phyloP scores from a whole-genome alignment of 2,797 vertebrate species.

The Pangasius djambal region DNA sequence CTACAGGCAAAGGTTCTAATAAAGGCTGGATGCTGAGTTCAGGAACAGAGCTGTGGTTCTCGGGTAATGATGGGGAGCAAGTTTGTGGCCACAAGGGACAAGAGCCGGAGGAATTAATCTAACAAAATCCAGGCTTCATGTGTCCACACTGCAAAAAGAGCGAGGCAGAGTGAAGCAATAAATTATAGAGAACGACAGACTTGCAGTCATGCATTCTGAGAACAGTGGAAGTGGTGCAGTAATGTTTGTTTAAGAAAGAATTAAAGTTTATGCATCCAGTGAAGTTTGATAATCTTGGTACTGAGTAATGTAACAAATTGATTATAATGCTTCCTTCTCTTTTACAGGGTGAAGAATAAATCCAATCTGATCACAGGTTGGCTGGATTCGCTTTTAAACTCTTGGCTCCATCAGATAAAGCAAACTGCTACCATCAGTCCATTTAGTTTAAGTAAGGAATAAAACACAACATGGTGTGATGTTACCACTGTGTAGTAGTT shows the following conservation, averaged over 20 bases:
- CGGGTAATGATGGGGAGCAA: neutral
- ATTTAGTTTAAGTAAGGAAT: neutral
- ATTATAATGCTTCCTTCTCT: neutral
- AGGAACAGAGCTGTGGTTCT: neutral
- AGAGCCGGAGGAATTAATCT: slow-evolving; percentile 11
- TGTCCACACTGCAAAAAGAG: neutral
- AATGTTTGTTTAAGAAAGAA: slow-evolving; percentile 7
- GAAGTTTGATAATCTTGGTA: neutral
- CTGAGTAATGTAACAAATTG: neutral
- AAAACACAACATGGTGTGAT: neutral
- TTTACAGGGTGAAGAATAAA: neutral
- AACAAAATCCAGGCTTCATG: neutral
- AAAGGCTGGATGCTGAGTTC: neutral
- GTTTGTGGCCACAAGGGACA: slow-evolving; percentile 15
- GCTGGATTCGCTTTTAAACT: neutral
- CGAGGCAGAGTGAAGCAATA: neutral
- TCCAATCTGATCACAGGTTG: neutral
- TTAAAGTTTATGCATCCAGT: neutral
- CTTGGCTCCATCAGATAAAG: neutral
- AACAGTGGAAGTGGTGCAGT: slow-evolving; percentile 13
- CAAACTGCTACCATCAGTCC: neutral
- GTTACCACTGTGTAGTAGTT: neutral
- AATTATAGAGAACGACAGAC: neutral
- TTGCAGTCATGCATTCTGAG: neutral
- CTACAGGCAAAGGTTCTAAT: slow-evolving; percentile 5